Conservation (phyloP, 2,888 invertebrate genomes). For the Mayetiola destructor region DNA sequence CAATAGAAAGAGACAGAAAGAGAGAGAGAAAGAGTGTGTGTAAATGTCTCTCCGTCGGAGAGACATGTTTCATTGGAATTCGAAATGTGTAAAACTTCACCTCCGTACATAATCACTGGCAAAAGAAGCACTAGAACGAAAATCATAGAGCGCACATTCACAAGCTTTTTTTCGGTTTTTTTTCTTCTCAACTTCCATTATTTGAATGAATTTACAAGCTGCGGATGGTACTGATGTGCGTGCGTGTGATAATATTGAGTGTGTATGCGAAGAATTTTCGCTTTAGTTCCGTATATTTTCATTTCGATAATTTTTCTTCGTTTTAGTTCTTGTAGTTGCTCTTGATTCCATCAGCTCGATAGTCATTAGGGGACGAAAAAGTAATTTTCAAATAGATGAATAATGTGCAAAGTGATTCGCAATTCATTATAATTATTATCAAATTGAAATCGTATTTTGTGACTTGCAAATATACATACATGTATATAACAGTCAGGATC, state of each 20-base stretch:
- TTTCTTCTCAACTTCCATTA: not conserved
- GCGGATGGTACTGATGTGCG: not conserved
- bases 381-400: too few relatives aligned
- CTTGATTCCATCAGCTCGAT: too few relatives aligned
- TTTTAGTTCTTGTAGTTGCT: not conserved
- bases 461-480: too few relatives aligned
- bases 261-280: not conserved
- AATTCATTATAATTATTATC: too few relatives aligned
- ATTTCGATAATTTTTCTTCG: not conserved
- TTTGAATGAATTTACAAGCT: not conserved
- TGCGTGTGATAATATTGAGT: not conserved
- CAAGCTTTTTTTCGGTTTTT: not conserved
- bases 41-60: too few relatives aligned
- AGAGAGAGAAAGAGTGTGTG: not conserved
- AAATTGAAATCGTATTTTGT: too few relatives aligned
- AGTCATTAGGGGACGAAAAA: too few relatives aligned
- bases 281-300: not conserved
- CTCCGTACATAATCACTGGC: not conserved
- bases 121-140: not conserved
- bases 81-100: too few relatives aligned
- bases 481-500: too few relatives aligned
- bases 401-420: too few relatives aligned
- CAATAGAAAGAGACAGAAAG: not conserved
- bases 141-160: slow-evolving; percentile 8
- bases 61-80: too few relatives aligned